Evolutionary conservation across 2,113 vertebrate species (phyloP).

Genomic region (Rhinolophus sinicus): DNA sequence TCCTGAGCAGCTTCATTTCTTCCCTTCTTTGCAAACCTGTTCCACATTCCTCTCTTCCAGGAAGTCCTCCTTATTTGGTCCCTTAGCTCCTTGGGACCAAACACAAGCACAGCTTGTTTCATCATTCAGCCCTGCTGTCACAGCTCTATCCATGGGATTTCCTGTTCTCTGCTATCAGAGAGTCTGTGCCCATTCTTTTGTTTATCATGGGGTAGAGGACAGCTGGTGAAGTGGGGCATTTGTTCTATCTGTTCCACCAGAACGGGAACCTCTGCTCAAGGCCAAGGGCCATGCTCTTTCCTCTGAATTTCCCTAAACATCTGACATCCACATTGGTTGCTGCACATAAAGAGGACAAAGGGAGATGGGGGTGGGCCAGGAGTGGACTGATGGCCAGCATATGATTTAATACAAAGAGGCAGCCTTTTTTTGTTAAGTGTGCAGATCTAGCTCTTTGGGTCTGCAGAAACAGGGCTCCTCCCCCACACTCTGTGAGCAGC

Average conservation of each 20-base stretch:
- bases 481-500: not conserved
- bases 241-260: not conserved
- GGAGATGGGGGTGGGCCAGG: not conserved
- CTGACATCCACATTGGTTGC: not conserved
- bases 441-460: not conserved
- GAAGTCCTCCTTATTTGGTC: not conserved
- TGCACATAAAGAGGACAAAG: not conserved
- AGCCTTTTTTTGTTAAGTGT: not conserved
- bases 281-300: not conserved
- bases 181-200: not conserved
- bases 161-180: not conserved
- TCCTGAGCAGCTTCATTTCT: not conserved
- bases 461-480: not conserved
- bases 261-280: not conserved
- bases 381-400: not conserved
- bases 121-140: not conserved
- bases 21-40: not conserved
- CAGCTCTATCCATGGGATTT: not conserved
- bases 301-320: not conserved
- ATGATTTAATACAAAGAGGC: not conserved
- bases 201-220: not conserved
- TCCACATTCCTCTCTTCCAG: not conserved
- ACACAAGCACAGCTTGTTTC: not conserved
- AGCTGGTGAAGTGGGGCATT: too few relatives aligned
- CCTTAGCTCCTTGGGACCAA: too few relatives aligned